These are phyloP conservation scores for Drosophila serrata DNA, from an alignment of 1,140 invertebrate species.

Conservation along the genomic window DNA sequence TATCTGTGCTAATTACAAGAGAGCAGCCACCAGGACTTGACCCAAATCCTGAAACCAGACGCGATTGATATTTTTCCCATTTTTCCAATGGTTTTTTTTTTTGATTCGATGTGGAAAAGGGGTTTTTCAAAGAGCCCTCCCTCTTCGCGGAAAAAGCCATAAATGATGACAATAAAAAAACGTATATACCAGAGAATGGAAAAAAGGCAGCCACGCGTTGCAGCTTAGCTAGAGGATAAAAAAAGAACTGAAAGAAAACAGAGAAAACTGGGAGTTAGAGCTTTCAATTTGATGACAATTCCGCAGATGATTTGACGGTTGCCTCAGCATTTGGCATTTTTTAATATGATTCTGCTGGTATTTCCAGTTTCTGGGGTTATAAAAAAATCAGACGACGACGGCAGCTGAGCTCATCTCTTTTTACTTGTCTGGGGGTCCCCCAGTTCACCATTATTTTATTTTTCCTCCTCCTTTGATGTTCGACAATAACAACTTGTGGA, in stretches of 20 bases:
- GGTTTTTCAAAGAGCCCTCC: slow-evolving; percentile 27
- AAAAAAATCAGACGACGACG: slow-evolving; percentile 57
- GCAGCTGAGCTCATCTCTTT: slow-evolving; percentile 69
- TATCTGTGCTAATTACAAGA: slow-evolving; percentile 63
- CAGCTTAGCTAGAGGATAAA: slow-evolving; percentile 59
- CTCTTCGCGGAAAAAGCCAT: slow-evolving; percentile 24
- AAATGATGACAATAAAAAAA: slow-evolving; percentile 58
- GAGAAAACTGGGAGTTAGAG: slow-evolving; percentile 27
- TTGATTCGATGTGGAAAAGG: slow-evolving; percentile 18
- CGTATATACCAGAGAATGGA: slow-evolving; percentile 18
- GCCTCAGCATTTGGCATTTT: slow-evolving; percentile 78
- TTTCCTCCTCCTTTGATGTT: slow-evolving; percentile 14
- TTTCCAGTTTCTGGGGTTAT: slow-evolving; percentile 52
- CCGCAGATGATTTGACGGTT: slow-evolving; percentile 80
- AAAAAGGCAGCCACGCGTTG: slow-evolving; percentile 74
- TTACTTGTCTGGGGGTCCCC: neutral
- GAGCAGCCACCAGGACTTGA: slow-evolving; percentile 50
- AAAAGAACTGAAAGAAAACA: neutral
- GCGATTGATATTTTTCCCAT: slow-evolving; percentile 54
- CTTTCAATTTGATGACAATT: slow-evolving; percentile 83
- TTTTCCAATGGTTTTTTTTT: slow-evolving; percentile 4
- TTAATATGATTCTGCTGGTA: slow-evolving; percentile 75
- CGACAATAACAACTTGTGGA: slow-evolving; percentile 64
- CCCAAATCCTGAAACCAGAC: slow-evolving; percentile 47
- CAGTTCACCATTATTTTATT: neutral